Conservation (phyloP, 37 sponge, comb jelly and placozoan genomes). For the Cliona cf. orientalis region DNA sequence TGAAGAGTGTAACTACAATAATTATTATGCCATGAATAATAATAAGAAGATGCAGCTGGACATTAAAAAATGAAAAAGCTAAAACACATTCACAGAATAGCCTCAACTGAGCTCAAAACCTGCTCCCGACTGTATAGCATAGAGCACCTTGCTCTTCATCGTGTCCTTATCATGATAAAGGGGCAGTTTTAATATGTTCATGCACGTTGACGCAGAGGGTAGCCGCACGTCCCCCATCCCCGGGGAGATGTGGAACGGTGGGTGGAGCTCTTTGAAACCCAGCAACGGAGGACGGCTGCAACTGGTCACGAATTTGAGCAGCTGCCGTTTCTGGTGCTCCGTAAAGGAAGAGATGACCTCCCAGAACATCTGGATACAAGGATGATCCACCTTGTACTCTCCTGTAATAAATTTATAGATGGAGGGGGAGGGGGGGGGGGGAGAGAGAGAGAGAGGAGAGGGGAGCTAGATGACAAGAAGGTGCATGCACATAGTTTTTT, state of each 20-base stretch:
- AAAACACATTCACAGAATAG: not conserved
- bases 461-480: not conserved
- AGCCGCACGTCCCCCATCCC: constrained; percentile 73
- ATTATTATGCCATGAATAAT: not conserved
- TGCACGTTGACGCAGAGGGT: constrained; percentile 97
- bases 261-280: constrained; percentile 94
- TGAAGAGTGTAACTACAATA: too few species aligned
- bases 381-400: constrained; percentile 72
- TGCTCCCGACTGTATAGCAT: constrained; percentile 92
- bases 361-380: constrained; percentile 88
- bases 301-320: constrained; percentile 98
- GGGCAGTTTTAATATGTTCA: constrained; percentile 95
- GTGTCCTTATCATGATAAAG: constrained; percentile 55
- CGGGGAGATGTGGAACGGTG: constrained; percentile 82
- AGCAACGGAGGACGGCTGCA: constrained; percentile 95
- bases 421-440: constrained; percentile 3
- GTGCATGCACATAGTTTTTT: not conserved
- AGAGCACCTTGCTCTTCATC: constrained; percentile 80
- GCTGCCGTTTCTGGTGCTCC: constrained; percentile 71
- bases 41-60: not conserved
- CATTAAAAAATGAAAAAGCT: too few species aligned
- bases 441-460: not conserved
- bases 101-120: constrained; percentile 96
- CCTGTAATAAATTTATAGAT: constrained; percentile 37
- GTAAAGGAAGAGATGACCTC: constrained; percentile 73